Base-by-base conservation (phyloP, 2,888 invertebrate species). In the Agriotes lineatus region DNA sequence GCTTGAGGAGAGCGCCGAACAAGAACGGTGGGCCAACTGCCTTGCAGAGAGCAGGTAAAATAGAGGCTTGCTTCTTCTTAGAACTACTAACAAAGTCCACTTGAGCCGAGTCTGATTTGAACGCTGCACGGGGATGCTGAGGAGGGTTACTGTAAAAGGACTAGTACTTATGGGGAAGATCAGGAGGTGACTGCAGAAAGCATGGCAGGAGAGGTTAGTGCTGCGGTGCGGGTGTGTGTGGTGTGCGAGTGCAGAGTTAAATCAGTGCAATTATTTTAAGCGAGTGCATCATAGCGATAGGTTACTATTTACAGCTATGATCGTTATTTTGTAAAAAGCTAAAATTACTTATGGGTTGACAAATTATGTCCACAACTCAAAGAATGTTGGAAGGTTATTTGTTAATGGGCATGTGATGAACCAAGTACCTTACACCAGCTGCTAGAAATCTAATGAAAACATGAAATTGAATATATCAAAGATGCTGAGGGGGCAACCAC, bases 11-110 rank as follows among this genome's bases (percentile, higher is more conserved):
- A 0, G 94, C 88, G n/a, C 97, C 96, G 77, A 96, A 91, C 0
- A 96, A 70, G 81, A 97, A 96, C 62, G 93, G 92, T 0, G 91
- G 90, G 50, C 97, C 96, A 82, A 97, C 97, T 3, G 96, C 93
- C 81, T 92, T 90, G 74, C 93, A 89, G 50, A 99, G 86, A 0
- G 96, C 93, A 22, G 91, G 91, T 79, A 96, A 85, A 75, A 99
- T 91, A 0, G 96, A 96, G 0, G 96, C 94, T 57, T 90, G 88
- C 73, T 92, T 90, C 77, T 88, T 90, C 68, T 89, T 90, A 2
- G 85, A 85, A 67, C 89, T 90, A 10, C 88, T 89, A 78, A 94
- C 91, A 80, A 95, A 91, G 75, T 93, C 90, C 2, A 95, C 92
- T 77, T 90, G 90, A 10, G 90, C 93, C 25, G 91, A 88, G 60